phyloP scores from a whole-genome alignment of 2,888 invertebrate species.

The Sycophila texana region DNA sequence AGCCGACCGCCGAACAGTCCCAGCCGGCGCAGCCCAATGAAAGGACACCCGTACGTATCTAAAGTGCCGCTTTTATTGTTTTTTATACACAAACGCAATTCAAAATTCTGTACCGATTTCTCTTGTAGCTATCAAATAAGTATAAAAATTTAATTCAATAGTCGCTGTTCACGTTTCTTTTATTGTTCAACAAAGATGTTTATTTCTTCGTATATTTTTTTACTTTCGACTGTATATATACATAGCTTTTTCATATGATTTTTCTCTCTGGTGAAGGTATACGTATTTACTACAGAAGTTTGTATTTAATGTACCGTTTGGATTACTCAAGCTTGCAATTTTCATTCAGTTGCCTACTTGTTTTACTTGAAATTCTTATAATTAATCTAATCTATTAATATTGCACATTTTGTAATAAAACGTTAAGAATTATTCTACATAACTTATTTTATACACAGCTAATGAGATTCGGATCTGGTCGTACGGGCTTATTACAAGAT shows the following conservation, averaged over 20 bases:
- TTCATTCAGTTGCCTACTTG: background rate
- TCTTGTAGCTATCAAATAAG: background rate
- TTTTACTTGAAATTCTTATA: background rate
- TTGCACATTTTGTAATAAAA: background rate
- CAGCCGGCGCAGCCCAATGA: constrained; percentile 80
- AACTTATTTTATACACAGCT: constrained; percentile 75
- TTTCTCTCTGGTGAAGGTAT: constrained; percentile 29
- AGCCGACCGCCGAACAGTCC: constrained; percentile 62
- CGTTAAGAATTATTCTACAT: constrained; percentile 29
- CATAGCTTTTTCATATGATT: constrained; percentile 19
- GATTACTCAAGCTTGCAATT: background rate
- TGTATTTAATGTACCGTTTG: background rate
- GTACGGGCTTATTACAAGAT: constrained; percentile 78
- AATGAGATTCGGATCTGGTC: constrained; percentile 78
- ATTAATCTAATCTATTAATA: too few relatives aligned
- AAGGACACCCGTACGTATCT: constrained; percentile 84
- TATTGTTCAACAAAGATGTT: background rate
- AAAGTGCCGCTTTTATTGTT: constrained; percentile 42
- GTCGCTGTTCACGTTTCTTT: background rate
- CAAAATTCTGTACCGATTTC: constrained; percentile 40
- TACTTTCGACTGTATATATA: constrained; percentile 16
- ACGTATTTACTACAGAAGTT: background rate
- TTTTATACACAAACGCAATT: constrained; percentile 43
- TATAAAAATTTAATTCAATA: too few relatives aligned
- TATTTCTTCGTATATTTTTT: background rate